These are phyloP conservation scores for Drosophila acutilabella DNA, from an alignment of 2,888 invertebrate genomes.

Conservation along the genomic window DNA sequence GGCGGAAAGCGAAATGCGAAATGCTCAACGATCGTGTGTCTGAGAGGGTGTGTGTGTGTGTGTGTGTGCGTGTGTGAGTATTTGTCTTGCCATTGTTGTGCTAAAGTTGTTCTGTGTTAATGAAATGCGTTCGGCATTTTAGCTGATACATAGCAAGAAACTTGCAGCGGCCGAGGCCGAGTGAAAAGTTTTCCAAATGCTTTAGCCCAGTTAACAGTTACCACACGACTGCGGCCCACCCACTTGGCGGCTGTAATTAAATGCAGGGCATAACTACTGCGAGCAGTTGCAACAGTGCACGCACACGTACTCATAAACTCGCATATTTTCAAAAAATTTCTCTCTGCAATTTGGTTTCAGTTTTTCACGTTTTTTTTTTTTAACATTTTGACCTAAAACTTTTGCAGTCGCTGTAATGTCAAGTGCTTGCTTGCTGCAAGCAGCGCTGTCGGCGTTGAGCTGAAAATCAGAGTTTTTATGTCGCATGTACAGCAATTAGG, in stretches of 20 bases:
- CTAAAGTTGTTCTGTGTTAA: conserved; percentile 71
- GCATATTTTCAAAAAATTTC: conserved; percentile 60
- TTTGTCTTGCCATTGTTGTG: conserved; percentile 53
- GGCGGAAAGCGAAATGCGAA: conserved; percentile 50
- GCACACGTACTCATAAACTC: conserved; percentile 14
- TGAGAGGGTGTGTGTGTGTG: conserved; percentile 4
- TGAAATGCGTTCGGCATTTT: conserved; percentile 76
- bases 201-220: conserved; percentile 27
- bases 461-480: conserved; percentile 62
- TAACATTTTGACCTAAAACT: conserved; percentile 78
- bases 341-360: conserved; percentile 2
- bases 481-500: conserved; percentile 73
- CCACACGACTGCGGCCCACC: conserved; percentile 17
- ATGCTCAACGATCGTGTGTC: conserved; percentile 54
- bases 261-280: conserved; percentile 61
- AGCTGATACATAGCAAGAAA: conserved; percentile 62
- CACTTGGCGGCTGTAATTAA: conserved; percentile 60
- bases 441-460: conserved; percentile 45
- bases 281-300: conserved; percentile 52
- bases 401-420: conserved; percentile 67
- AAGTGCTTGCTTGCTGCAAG: conserved; percentile 60
- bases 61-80: conserved; percentile 25
- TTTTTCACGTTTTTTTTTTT: conserved; percentile 29
- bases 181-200: conserved; percentile 55
- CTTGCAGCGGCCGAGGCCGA: conserved; percentile 40